A percentile compares a stretch with the other conserved stretches of the same genome.
These are phyloP conservation scores for Tromatobia lineatoria DNA, from an alignment of 2,888 invertebrate species.

Conservation along the genomic window DNA sequence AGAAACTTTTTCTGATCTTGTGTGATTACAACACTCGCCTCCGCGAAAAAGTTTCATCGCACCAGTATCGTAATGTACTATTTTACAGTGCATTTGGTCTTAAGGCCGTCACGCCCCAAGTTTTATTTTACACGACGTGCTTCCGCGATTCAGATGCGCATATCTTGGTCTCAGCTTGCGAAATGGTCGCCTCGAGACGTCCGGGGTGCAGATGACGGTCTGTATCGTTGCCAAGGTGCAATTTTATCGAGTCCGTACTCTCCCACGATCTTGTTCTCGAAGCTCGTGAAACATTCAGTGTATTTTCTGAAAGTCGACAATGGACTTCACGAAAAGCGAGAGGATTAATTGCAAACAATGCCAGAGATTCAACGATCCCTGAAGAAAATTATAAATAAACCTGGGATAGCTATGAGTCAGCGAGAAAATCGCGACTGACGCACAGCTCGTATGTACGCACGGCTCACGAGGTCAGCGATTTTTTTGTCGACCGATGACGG, in stretches of 20 bases:
- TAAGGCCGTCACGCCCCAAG: background rate
- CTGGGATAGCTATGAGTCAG: conserved; percentile 29
- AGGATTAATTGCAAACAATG: conserved; percentile 41
- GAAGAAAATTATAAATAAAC: conserved; percentile 58
- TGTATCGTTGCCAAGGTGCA: conserved; percentile 39
- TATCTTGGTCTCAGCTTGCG: conserved; percentile 27
- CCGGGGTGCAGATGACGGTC: conserved; percentile 21
- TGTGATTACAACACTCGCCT: too few species aligned
- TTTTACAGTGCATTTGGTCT: too few species aligned
- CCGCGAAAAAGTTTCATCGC: too few species aligned
- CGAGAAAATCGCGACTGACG: conserved; percentile 46
- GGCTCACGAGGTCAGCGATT: conserved; percentile 37
- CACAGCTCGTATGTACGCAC: conserved; percentile 30
- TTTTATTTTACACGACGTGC: conserved; percentile 10
- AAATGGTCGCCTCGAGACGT: conserved; percentile 34
- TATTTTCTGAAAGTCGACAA: background rate
- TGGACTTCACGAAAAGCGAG: conserved; percentile 12
- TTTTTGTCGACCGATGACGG: conserved; percentile 8
- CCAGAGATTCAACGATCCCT: conserved; percentile 55
- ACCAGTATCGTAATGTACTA: too few species aligned
- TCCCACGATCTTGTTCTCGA: conserved; percentile 28
- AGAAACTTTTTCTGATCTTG: too few species aligned
- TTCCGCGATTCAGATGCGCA: conserved; percentile 34
- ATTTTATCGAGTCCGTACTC: conserved; percentile 10
- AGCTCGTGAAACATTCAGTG: background rate